Conservation (phyloP, 2,113 vertebrate species). For the Poecilia latipinna region DNA sequence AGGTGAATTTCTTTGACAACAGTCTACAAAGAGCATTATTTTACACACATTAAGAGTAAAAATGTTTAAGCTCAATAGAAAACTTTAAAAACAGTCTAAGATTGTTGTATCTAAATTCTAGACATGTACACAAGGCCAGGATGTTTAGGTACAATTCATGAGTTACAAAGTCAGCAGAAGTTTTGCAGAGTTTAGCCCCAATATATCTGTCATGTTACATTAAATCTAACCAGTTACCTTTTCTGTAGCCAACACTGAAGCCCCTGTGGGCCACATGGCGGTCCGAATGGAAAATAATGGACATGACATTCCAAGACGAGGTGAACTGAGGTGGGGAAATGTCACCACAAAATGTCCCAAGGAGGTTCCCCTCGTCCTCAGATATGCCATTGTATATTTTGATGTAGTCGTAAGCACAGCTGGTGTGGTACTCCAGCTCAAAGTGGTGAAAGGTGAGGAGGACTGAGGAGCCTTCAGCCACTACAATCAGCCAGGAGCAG, state of each 20-base stretch:
- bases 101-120: too few species aligned
- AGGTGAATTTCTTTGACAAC: too few species aligned
- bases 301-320: constrained; percentile 96
- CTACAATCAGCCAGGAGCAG: constrained; percentile 95
- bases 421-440: constrained; percentile 88
- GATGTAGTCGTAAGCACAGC: constrained; percentile 92
- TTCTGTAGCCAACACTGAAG: constrained; percentile 88
- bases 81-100: neutral
- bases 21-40: neutral
- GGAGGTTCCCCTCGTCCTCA: constrained; percentile 89
- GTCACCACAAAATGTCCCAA: constrained; percentile 92
- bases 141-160: neutral
- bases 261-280: constrained; percentile 91
- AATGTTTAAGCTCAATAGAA: neutral
- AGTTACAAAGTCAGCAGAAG: neutral
- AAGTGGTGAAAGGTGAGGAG: constrained; percentile 93
- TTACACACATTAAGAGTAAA: neutral
- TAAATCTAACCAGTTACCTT: constrained; percentile 81
- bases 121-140: neutral
- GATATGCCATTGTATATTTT: constrained; percentile 93
- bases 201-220: constrained; percentile 38
- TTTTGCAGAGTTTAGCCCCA: constrained; percentile 2
- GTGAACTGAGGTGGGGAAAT: constrained; percentile 87
- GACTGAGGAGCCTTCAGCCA: constrained; percentile 91
- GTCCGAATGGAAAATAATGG: constrained; percentile 91